These are phyloP conservation scores for Geodia barretti DNA, from an alignment of 37 sponge, comb jelly and placozoan species.

Conservation along the genomic window DNA sequence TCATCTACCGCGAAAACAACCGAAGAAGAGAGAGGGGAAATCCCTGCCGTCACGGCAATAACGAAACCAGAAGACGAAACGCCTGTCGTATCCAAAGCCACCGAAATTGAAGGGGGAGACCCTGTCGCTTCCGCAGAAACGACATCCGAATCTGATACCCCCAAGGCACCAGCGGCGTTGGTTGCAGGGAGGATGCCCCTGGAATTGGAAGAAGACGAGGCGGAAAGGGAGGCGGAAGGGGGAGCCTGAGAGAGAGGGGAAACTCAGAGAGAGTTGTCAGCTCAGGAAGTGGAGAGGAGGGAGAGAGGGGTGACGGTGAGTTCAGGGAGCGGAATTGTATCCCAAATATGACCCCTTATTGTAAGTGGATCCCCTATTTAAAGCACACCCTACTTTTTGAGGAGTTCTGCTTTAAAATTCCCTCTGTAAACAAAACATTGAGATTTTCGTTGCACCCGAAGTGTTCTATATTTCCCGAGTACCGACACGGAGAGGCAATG, in stretches of 20 bases:
- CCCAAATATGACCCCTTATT: no score
- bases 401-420: no score
- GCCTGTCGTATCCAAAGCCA: background rate
- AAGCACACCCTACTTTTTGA: no score
- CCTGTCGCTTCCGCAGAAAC: background rate
- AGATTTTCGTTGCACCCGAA: no score
- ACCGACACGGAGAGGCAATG: no score
- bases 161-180: constrained; percentile 16
- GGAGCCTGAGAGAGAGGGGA: background rate
- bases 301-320: background rate
- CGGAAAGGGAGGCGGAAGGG: background rate
- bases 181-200: background rate
- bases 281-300: background rate
- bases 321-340: background rate
- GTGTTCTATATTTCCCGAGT: no score
- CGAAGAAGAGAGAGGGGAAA: no score
- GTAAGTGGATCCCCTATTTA: no score
- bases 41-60: background rate
- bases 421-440: no score
- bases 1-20: no score
- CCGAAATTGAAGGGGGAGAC: background rate
- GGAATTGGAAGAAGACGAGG: background rate
- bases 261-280: background rate
- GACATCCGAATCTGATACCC: background rate
- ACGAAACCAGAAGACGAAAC: background rate